Percentiles rank a stretch among this genome's conserved stretches.
phyloP scores from a whole-genome alignment of 2,888 invertebrate genomes.

The Steinernema carpocapsae region DNA sequence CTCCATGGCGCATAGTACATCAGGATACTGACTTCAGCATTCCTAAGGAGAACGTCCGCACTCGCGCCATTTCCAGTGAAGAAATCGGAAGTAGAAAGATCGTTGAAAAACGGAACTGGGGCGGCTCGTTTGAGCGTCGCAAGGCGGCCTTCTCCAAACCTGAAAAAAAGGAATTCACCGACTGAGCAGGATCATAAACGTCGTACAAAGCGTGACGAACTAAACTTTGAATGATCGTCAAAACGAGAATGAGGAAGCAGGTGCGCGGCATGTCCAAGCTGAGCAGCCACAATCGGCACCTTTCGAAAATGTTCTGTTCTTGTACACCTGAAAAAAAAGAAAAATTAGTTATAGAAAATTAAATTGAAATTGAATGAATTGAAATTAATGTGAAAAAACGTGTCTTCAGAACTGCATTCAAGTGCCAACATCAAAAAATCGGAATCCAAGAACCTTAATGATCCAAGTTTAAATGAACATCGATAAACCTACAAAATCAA shows the following conservation, averaged over 20 bases:
- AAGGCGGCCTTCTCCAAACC: constrained; percentile 13
- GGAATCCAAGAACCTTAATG: too few species aligned
- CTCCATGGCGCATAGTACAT: constrained; percentile 57
- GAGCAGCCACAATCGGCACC: background rate
- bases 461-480: too few species aligned
- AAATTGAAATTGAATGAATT: too few species aligned
- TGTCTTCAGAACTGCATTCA: too few species aligned
- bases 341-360: too few species aligned
- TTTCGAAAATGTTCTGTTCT: background rate
- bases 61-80: constrained; percentile 39
- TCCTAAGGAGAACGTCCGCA: constrained; percentile 27
- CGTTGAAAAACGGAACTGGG: constrained; percentile 25
- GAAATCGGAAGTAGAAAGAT: constrained; percentile 31
- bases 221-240: constrained; percentile 17
- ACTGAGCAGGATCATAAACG: background rate
- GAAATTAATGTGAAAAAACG: too few species aligned
- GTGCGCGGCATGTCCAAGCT: background rate
- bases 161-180: background rate
- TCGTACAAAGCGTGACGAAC: constrained; percentile 13
- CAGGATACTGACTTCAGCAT: constrained; percentile 47
- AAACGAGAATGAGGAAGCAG: constrained; percentile 12
- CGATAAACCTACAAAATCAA: too few species aligned
- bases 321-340: background rate
- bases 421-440: too few species aligned
- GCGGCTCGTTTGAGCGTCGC: background rate